A percentile compares a stretch with the other conserved stretches of the same genome.
phyloP scores from a whole-genome alignment of 2,797 vertebrate species.

The Fistularia tabacaria region DNA sequence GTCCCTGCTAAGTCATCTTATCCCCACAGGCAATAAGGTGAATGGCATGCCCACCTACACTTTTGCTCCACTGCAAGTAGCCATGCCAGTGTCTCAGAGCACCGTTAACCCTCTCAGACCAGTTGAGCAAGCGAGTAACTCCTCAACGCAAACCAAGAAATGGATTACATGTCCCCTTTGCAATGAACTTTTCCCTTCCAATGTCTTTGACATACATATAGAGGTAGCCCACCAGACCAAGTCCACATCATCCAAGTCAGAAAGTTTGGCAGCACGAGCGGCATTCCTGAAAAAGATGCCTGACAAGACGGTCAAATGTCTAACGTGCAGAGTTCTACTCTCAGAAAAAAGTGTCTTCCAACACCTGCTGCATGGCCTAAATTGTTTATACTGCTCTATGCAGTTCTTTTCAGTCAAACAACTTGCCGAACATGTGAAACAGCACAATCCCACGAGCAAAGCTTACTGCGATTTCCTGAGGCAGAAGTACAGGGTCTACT shows the following conservation, averaged over 20 bases:
- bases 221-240: constrained; percentile 87
- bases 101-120: constrained; percentile 69
- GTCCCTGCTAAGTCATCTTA: constrained; percentile 87
- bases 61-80: constrained; percentile 83
- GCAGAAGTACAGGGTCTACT: constrained; percentile 84
- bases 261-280: constrained; percentile 85
- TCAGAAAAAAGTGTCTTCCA: constrained; percentile 87
- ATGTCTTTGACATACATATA: constrained; percentile 90
- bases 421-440: constrained; percentile 84
- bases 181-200: constrained; percentile 93
- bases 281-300: constrained; percentile 90
- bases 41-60: constrained; percentile 95
- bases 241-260: constrained; percentile 57
- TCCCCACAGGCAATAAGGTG: constrained; percentile 91
- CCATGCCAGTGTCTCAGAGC: constrained; percentile 76
- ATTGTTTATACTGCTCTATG: constrained; percentile 88
- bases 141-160: constrained; percentile 83
- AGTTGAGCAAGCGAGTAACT: constrained; percentile 58
- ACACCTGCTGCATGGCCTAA: constrained; percentile 90
- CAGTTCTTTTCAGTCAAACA: constrained; percentile 89
- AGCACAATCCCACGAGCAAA: constrained; percentile 83
- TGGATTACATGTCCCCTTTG: constrained; percentile 97
- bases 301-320: constrained; percentile 87
- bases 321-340: constrained; percentile 84
- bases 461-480: constrained; percentile 84